A percentile compares a stretch with the other conserved stretches of the same genome.
Evolutionary conservation across 2,113 vertebrate species (phyloP).

Genomic region (western clawed frog (Xenopus tropicalis)): DNA sequence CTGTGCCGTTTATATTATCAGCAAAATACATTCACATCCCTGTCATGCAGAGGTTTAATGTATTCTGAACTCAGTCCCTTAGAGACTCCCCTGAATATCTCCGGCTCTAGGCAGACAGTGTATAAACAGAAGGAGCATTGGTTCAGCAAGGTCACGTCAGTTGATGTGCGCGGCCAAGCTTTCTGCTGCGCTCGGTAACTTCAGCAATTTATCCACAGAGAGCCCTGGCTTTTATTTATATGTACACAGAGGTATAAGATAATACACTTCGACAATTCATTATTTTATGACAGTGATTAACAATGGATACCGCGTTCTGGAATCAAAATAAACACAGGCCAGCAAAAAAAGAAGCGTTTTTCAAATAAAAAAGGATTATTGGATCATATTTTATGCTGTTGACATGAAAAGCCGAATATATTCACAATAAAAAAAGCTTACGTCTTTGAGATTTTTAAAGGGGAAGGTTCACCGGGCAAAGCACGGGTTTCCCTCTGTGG

Average conservation of each 20-base stretch:
- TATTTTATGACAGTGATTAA: conserved; percentile 26
- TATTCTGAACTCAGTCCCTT: not conserved
- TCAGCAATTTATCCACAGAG: no score
- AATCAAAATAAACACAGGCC: not conserved
- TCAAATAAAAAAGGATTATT: conserved; percentile 4
- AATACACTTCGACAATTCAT: not conserved
- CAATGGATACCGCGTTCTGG: not conserved
- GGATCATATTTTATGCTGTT: conserved; percentile 7
- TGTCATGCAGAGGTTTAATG: not conserved
- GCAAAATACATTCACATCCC: conserved; percentile 4
- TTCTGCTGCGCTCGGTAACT: not conserved
- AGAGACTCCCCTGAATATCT: conserved; percentile 19
- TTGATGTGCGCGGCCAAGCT: not conserved
- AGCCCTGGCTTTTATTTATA: not conserved
- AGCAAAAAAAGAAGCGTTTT: not conserved
- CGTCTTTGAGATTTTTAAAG: no score
- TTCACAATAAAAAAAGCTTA: no score
- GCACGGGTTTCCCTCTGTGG: no score
- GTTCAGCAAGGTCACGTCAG: conserved; percentile 23
- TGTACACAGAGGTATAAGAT: not conserved
- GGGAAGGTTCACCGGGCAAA: no score
- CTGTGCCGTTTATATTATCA: not conserved
- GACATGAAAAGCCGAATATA: not conserved
- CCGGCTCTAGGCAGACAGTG: conserved; percentile 7
- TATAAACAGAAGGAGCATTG: conserved; percentile 19